Evolutionary conservation across 2,113 vertebrate genomes (phyloP).

Genomic region (Cepphus grylle): DNA sequence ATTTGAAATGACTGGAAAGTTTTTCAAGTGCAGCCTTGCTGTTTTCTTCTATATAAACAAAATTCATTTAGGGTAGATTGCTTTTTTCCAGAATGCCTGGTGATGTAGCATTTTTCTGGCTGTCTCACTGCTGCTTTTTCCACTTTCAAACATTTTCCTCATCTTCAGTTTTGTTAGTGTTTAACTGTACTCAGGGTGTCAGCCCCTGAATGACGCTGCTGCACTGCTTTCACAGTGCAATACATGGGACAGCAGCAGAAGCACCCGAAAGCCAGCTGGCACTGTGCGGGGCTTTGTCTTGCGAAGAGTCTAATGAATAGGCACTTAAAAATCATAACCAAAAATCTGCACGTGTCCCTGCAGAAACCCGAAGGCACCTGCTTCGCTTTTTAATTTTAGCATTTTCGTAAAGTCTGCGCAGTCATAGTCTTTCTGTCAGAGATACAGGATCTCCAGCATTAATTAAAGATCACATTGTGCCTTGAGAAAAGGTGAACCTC

Average conservation of each 20-base stretch:
- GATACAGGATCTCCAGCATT: not conserved
- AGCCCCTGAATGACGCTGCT: not conserved
- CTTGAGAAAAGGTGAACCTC: not conserved
- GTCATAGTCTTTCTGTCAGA: not conserved
- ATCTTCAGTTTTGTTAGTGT: not conserved
- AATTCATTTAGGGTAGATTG: not conserved
- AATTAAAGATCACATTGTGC: not conserved
- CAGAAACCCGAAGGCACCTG: not conserved
- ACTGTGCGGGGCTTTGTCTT: not conserved
- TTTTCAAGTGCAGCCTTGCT: not conserved
- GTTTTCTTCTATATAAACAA: not conserved
- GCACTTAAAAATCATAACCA: not conserved
- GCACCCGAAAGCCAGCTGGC: conserved; percentile 5
- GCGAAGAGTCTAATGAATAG: not conserved
- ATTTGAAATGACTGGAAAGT: not conserved
- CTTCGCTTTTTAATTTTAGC: not conserved
- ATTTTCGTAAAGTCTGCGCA: not conserved
- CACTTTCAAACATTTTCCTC: not conserved
- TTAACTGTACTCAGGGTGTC: not conserved
- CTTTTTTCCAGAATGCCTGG: not conserved
- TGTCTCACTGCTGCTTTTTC: not conserved
- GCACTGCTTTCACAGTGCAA: not conserved
- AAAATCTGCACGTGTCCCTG: not conserved
- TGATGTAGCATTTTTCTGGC: not conserved
- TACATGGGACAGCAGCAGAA: not conserved